phyloP scores from a whole-genome alignment of 2,888 invertebrate species.

The Exephanes ischioxanthus region DNA sequence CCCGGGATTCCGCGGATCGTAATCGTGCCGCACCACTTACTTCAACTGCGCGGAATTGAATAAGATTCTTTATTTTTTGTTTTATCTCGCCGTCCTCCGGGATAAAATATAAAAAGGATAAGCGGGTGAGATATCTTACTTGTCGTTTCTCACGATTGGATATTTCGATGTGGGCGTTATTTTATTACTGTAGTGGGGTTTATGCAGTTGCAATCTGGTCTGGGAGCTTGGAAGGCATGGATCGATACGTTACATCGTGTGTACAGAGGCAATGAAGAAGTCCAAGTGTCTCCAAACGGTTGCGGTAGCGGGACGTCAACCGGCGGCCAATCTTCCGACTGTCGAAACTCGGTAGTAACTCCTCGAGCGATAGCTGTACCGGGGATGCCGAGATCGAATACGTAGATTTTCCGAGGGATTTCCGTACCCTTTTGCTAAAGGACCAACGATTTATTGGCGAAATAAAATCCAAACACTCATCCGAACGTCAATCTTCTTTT shows the following conservation, averaged over 20 bases:
- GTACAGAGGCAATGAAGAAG: constrained; percentile 14
- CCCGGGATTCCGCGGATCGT: constrained; percentile 43
- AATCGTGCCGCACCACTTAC: constrained; percentile 7
- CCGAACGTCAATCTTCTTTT: not conserved
- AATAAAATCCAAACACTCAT: not conserved
- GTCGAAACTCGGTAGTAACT: constrained; percentile 15
- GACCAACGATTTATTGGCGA: not conserved
- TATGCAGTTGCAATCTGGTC: constrained; percentile 15
- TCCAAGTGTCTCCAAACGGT: constrained; percentile 27
- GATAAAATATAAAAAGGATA: constrained; percentile 8
- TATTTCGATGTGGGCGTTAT: not conserved
- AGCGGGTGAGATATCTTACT: not conserved
- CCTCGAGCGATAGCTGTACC: constrained; percentile 31
- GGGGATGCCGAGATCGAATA: not conserved
- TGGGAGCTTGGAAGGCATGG: not conserved
- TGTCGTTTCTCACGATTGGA: constrained; percentile 11
- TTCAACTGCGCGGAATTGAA: constrained; percentile 32
- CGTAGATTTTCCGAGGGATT: not conserved
- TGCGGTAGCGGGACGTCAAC: constrained; percentile 33
- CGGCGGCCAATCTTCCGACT: constrained; percentile 37
- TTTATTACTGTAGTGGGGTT: constrained; percentile 13
- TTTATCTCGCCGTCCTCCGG: not conserved
- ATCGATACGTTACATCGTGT: constrained; percentile 1
- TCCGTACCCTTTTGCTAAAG: not conserved
- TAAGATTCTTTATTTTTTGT: constrained; percentile 12